phyloP scores from a whole-genome alignment of 2,797 vertebrate genomes.

The Sebastes oblongus region DNA sequence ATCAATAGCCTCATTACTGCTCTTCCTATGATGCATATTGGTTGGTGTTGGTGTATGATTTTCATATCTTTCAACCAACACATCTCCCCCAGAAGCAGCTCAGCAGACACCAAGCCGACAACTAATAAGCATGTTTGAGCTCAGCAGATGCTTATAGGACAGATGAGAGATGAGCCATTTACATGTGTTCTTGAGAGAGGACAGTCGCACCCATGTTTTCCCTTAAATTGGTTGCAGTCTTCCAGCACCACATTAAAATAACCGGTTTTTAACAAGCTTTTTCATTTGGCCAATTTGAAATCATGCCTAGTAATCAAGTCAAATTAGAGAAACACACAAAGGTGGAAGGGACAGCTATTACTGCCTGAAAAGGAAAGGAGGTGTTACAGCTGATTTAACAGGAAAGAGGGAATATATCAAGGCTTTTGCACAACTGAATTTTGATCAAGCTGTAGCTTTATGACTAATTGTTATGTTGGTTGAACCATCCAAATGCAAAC shows the following conservation, averaged over 20 bases:
- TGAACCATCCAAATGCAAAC: conserved; percentile 21
- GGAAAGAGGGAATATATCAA: not conserved
- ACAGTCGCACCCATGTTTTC: not conserved
- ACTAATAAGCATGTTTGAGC: conserved; percentile 29
- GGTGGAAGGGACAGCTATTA: conserved; percentile 2
- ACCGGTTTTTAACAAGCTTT: conserved; percentile 2
- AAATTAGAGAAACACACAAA: conserved; percentile 28
- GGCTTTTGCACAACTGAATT: conserved; percentile 5
- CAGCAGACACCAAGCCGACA: conserved; percentile 7
- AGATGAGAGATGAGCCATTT: conserved; percentile 28
- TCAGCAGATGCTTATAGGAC: conserved; percentile 14
- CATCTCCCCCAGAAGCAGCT: not conserved
- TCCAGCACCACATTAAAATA: conserved; percentile 9
- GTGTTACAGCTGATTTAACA: conserved; percentile 12
- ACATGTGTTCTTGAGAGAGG: conserved; percentile 1
- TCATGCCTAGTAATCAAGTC: conserved; percentile 6
- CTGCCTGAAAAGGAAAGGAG: conserved; percentile 1
- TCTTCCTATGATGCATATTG: not conserved
- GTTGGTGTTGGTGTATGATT: conserved; percentile 15
- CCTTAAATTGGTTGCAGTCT: conserved; percentile 1
- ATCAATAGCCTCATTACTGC: not conserved
- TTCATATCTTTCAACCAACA: conserved; percentile 13
- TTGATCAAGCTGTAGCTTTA: conserved; percentile 3
- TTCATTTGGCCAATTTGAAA: conserved; percentile 6
- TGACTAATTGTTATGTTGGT: conserved; percentile 28